Percentiles rank a stretch among this genome's conserved stretches.
These are phyloP conservation scores for Leistus spinibarbis DNA, from an alignment of 2,888 invertebrate species.

Conservation along the genomic window DNA sequence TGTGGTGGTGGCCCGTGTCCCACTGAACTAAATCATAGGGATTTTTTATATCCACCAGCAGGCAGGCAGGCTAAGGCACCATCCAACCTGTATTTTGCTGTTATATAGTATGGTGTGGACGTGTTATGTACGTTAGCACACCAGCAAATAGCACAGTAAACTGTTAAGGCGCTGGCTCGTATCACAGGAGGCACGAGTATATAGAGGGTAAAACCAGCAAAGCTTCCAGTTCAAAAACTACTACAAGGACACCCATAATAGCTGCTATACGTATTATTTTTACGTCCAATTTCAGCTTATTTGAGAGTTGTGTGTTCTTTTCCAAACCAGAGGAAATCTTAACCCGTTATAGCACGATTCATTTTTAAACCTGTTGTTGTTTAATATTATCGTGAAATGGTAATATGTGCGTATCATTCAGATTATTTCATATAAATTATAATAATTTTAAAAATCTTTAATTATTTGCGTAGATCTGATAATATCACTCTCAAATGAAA, in stretches of 20 bases:
- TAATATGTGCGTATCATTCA: no score
- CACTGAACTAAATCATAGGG: background rate
- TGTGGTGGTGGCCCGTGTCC: background rate
- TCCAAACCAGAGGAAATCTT: background rate
- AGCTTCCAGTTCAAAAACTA: background rate
- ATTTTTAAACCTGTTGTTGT: no score
- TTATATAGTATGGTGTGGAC: slow-evolving; percentile 1
- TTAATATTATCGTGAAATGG: no score
- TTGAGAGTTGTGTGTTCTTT: background rate
- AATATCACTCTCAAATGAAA: no score
- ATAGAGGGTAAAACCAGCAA: background rate
- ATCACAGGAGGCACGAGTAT: background rate
- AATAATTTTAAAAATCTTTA: no score
- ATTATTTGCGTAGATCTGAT: no score
- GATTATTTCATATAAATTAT: no score
- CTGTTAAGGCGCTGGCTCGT: background rate
- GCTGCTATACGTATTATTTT: background rate
- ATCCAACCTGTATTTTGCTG: background rate
- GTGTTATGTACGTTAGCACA: background rate
- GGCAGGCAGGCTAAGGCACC: background rate
- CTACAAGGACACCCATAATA: background rate
- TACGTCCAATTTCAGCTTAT: background rate
- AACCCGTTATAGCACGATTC: background rate
- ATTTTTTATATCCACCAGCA: slow-evolving; percentile 1
- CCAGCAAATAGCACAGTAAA: background rate